These are phyloP conservation scores for Pegoplata infirma DNA, from an alignment of 2,888 invertebrate species.

Conservation along the genomic window DNA sequence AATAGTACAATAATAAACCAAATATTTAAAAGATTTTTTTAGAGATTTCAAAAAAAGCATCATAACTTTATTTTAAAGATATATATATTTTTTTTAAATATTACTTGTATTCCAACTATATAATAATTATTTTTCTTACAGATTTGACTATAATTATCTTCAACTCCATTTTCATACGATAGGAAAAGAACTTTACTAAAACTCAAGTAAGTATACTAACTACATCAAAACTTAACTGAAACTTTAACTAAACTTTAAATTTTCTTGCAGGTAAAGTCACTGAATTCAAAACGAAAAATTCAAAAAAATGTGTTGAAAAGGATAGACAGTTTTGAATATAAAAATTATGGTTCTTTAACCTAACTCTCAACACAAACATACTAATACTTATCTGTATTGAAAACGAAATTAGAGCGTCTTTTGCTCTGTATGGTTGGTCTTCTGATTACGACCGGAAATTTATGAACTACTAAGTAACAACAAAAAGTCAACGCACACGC, in stretches of 20 bases:
- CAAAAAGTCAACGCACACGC: constrained; percentile 19
- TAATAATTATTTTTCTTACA: background rate
- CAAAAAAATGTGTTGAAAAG: constrained; percentile 20
- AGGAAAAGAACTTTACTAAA: background rate
- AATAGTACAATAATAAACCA: no score
- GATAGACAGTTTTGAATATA: background rate
- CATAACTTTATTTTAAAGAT: background rate
- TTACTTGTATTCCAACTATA: no score
- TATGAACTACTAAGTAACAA: constrained; percentile 57
- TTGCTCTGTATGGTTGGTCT: constrained; percentile 43
- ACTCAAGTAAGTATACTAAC: background rate
- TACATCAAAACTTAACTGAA: background rate
- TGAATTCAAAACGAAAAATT: background rate
- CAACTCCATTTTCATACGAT: background rate
- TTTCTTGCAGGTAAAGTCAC: constrained; percentile 27
- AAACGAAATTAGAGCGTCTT: constrained; percentile 59
- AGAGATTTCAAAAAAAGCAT: no score
- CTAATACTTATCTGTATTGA: constrained; percentile 40
- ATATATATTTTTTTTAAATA: background rate
- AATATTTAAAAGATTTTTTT: no score
- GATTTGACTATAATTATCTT: background rate
- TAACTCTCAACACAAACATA: constrained; percentile 5
- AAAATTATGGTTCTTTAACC: constrained; percentile 9
- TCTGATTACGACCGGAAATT: constrained; percentile 67
- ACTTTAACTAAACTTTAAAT: background rate